phyloP scores from a whole-genome alignment of 2,113 vertebrate species.

The Halichoerus grypus region DNA sequence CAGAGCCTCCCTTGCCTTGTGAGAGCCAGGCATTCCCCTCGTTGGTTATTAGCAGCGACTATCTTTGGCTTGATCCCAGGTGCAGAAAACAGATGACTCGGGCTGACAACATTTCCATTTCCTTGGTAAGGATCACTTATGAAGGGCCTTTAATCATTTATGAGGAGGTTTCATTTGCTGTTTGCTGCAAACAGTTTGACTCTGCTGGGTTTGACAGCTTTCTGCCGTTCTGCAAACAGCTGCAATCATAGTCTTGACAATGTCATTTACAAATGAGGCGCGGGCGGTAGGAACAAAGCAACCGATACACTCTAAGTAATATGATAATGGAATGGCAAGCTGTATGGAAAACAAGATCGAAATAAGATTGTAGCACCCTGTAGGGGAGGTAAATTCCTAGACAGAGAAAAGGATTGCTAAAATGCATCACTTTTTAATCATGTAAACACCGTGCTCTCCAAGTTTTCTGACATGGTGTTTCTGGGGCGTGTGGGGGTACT shows the following conservation, averaged over 20 bases:
- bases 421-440: background rate
- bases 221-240: slow-evolving; percentile 78
- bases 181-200: slow-evolving; percentile 80
- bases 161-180: slow-evolving; percentile 77
- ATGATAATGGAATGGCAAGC: slow-evolving; percentile 79
- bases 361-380: slow-evolving; percentile 72
- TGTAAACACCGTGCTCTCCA: background rate
- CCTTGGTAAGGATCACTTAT: slow-evolving; percentile 58
- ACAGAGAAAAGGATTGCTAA: slow-evolving; percentile 43
- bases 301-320: slow-evolving; percentile 77
- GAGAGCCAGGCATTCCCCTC: background rate
- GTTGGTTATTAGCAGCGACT: slow-evolving; percentile 27
- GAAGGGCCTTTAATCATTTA: slow-evolving; percentile 83
- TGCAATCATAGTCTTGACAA: slow-evolving; percentile 81
- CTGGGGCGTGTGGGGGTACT: background rate
- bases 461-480: background rate
- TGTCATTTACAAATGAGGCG: slow-evolving; percentile 83
- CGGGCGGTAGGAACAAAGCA: slow-evolving; percentile 62
- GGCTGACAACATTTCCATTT: slow-evolving; percentile 73
- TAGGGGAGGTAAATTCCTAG: slow-evolving; percentile 69
- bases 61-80: slow-evolving; percentile 54
- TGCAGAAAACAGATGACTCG: slow-evolving; percentile 61
- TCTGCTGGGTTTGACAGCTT: slow-evolving; percentile 80
- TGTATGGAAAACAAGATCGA: slow-evolving; percentile 67
- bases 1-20: background rate